Conservation (phyloP, 2,888 invertebrate species). For the Phrixothrix hirtus region DNA sequence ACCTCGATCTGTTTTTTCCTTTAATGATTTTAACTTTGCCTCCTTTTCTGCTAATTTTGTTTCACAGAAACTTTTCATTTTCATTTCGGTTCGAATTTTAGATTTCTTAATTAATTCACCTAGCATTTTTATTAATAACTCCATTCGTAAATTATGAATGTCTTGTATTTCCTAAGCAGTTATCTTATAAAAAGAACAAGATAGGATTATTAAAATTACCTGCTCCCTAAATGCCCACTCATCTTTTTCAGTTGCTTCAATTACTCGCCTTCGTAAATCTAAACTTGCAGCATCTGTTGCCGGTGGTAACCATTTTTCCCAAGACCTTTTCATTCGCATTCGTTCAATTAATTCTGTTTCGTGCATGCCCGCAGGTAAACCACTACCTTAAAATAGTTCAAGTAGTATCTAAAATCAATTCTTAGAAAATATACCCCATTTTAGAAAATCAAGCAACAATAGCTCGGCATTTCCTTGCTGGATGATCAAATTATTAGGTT, state of each 20-base stretch:
- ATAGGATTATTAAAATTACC: slow-evolving; percentile 52
- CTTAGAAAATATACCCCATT: slow-evolving; percentile 47
- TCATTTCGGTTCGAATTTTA: slow-evolving; percentile 54
- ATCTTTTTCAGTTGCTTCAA: slow-evolving; percentile 79
- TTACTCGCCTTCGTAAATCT: slow-evolving; percentile 65
- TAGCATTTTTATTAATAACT: slow-evolving; percentile 69
- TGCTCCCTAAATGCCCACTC: slow-evolving; percentile 83
- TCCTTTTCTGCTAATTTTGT: slow-evolving; percentile 61
- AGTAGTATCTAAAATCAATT: not conserved
- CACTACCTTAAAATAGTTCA: slow-evolving; percentile 53
- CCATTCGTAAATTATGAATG: slow-evolving; percentile 69
- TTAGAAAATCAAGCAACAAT: slow-evolving; percentile 61
- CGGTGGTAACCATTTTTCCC: slow-evolving; percentile 65
- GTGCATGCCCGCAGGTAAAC: slow-evolving; percentile 65
- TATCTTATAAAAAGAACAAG: not conserved
- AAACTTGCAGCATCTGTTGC: slow-evolving; percentile 61
- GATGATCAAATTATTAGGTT: slow-evolving; percentile 66
- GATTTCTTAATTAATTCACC: slow-evolving; percentile 59
- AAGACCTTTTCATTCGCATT: slow-evolving; percentile 67
- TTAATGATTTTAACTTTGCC: slow-evolving; percentile 61
- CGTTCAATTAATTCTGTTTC: slow-evolving; percentile 70
- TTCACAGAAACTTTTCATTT: slow-evolving; percentile 61
- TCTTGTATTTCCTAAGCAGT: slow-evolving; percentile 67
- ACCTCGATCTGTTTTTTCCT: slow-evolving; percentile 60
- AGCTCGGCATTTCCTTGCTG: slow-evolving; percentile 65